A percentile compares a stretch with the other conserved stretches of the same genome.
phyloP scores from a whole-genome alignment of 1,140 invertebrate species.

The Scaptomyza graminum region DNA sequence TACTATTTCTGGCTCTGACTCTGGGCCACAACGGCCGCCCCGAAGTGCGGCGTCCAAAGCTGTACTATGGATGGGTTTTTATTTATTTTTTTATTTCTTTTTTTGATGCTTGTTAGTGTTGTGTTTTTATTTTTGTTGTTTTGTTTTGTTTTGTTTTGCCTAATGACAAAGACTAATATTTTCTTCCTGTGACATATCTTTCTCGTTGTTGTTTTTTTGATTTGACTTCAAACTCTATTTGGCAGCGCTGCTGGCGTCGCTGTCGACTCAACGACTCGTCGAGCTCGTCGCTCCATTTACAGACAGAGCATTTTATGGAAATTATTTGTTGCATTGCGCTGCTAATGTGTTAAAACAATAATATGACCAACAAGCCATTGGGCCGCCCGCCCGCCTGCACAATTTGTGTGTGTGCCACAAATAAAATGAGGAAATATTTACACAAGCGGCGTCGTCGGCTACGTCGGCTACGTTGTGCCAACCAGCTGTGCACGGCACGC shows the following conservation, averaged over 20 bases:
- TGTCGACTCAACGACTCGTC: not conserved
- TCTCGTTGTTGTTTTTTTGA: slow-evolving; percentile 1
- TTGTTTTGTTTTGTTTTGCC: slow-evolving; percentile 73
- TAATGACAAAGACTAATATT: slow-evolving; percentile 84
- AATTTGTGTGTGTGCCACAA: slow-evolving; percentile 71
- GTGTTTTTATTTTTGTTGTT: slow-evolving; percentile 29
- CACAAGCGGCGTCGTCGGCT: slow-evolving; percentile 56
- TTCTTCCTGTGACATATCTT: slow-evolving; percentile 84
- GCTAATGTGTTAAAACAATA: slow-evolving; percentile 84
- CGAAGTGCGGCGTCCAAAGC: slow-evolving; percentile 34
- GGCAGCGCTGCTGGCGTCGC: slow-evolving; percentile 23
- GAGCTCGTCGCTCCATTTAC: slow-evolving; percentile 19
- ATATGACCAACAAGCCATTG: slow-evolving; percentile 62
- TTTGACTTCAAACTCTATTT: slow-evolving; percentile 6
- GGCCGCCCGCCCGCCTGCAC: slow-evolving; percentile 44
- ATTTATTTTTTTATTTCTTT: not conserved
- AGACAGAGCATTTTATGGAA: slow-evolving; percentile 73
- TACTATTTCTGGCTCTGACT: slow-evolving; percentile 5
- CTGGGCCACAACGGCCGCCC: slow-evolving; percentile 35
- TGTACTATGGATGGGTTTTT: slow-evolving; percentile 21
- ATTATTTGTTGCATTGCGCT: slow-evolving; percentile 84
- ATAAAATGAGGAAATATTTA: slow-evolving; percentile 78
- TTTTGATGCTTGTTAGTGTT: slow-evolving; percentile 12
- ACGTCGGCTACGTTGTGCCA: not conserved
- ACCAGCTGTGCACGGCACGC: slow-evolving; percentile 72